A percentile compares a stretch with the other conserved stretches of the same genome.
Evolutionary conservation across 2,797 vertebrate species (phyloP).

Genomic region (Sebastes glaucus): DNA sequence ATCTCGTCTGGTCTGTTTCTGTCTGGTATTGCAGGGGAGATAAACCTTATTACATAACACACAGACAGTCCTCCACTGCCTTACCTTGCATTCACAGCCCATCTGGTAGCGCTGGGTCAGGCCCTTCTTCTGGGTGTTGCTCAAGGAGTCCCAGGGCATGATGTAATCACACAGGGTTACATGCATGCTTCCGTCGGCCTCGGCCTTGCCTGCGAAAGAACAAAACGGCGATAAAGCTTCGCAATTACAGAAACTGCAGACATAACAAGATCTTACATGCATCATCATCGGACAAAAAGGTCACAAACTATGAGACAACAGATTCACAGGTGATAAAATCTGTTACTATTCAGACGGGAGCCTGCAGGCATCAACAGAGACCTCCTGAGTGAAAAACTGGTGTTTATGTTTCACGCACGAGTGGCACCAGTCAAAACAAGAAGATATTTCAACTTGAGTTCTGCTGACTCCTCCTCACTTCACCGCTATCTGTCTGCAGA

Average conservation of each 20-base stretch:
- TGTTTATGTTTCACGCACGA: not conserved
- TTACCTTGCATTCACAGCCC: slow-evolving; percentile 99
- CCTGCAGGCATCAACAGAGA: slow-evolving; percentile 1
- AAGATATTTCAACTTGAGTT: slow-evolving; percentile 18
- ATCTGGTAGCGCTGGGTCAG: slow-evolving; percentile 98
- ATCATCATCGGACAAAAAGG: not conserved
- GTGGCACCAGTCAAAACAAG: slow-evolving; percentile 59
- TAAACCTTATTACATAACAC: not conserved
- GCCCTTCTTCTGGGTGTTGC: slow-evolving; percentile 96
- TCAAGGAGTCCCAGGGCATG: slow-evolving; percentile 94
- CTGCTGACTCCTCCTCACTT: slow-evolving; percentile 1
- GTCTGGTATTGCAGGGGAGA: not conserved
- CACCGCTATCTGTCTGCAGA: slow-evolving; percentile 36
- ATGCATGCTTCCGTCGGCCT: slow-evolving; percentile 90
- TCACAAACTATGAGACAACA: not conserved
- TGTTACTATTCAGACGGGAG: slow-evolving; percentile 10
- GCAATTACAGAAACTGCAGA: not conserved
- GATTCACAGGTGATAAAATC: slow-evolving; percentile 18
- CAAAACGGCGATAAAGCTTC: not conserved
- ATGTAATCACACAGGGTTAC: slow-evolving; percentile 98
- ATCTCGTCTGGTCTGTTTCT: slow-evolving; percentile 24
- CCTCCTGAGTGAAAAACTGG: not conserved
- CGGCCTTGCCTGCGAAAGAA: slow-evolving; percentile 88
- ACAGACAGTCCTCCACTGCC: slow-evolving; percentile 1
- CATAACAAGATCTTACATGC: slow-evolving; percentile 1